These are phyloP conservation scores for Anthophora plumipes DNA, from an alignment of 2,888 invertebrate species.

Conservation along the genomic window DNA sequence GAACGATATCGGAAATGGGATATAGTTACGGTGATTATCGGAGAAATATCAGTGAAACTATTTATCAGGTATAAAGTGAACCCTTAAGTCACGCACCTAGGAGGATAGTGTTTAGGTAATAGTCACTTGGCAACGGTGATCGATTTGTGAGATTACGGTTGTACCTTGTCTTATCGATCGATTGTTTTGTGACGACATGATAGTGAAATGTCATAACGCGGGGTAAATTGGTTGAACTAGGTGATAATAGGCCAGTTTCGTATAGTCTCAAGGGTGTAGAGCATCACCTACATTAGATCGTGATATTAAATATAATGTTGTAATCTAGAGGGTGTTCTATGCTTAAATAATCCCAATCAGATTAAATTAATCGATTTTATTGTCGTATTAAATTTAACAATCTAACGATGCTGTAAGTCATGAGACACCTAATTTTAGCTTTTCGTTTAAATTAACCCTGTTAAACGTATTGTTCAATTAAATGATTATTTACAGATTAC, in stretches of 20 bases:
- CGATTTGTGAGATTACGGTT: slow-evolving; percentile 56
- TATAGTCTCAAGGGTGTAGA: not conserved
- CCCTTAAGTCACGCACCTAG: slow-evolving; percentile 23
- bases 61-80: slow-evolving; percentile 20
- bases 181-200: slow-evolving; percentile 48
- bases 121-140: slow-evolving; percentile 76
- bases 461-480: too few species aligned
- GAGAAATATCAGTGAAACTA: slow-evolving; percentile 4
- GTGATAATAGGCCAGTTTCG: slow-evolving; percentile 18
- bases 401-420: too few species aligned
- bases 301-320: not conserved
- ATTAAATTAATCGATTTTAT: too few species aligned
- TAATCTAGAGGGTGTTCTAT: too few species aligned
- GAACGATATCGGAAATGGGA: not conserved
- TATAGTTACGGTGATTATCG: not conserved
- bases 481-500: too few species aligned
- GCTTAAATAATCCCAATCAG: too few species aligned
- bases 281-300: slow-evolving; percentile 2
- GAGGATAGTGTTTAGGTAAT: slow-evolving; percentile 71
- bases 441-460: too few species aligned
- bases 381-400: too few species aligned
- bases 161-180: slow-evolving; percentile 55
- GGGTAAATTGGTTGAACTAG: slow-evolving; percentile 28
- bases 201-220: slow-evolving; percentile 33
- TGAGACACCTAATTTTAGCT: too few species aligned